Conservation (phyloP, 2,888 invertebrate species). For the Adela reaumurella region DNA sequence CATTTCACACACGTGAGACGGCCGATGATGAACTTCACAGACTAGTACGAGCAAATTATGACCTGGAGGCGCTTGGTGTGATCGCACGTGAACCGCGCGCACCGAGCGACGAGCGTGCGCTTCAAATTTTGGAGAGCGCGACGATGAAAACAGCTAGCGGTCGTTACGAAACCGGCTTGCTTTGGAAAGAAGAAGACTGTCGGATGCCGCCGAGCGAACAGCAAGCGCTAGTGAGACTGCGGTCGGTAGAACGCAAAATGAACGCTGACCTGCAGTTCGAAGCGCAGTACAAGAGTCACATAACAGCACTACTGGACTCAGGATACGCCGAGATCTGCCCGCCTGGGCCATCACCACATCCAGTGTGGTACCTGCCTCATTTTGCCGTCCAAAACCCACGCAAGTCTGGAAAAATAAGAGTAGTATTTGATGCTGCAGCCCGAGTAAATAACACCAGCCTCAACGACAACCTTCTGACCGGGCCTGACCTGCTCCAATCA, state of each 20-base stretch:
- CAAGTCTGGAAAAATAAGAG: neutral
- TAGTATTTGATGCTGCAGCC: neutral
- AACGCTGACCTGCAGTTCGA: conserved; percentile 2
- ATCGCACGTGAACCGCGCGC: neutral
- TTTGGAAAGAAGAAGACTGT: conserved; percentile 8
- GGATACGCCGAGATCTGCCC: conserved; percentile 9
- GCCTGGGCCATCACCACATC: neutral
- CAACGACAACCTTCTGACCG: neutral
- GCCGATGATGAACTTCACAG: neutral
- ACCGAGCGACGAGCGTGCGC: conserved; percentile 1
- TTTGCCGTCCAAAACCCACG: neutral
- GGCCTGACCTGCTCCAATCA: neutral
- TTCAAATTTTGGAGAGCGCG: conserved; percentile 2
- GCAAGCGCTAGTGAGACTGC: conserved; percentile 2
- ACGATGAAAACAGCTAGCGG: conserved; percentile 3
- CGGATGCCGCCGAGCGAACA: conserved; percentile 7
- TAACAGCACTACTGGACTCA: conserved; percentile 4
- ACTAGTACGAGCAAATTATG: neutral
- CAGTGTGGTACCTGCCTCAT: neutral
- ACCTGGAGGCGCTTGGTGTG: neutral
- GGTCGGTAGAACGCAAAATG: conserved; percentile 7
- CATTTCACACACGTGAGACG: neutral
- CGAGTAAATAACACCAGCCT: neutral
- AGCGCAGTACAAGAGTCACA: conserved; percentile 5
- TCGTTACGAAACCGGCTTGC: conserved; percentile 7